phyloP scores from a whole-genome alignment of 1,140 invertebrate genomes.

The Apis florea region DNA sequence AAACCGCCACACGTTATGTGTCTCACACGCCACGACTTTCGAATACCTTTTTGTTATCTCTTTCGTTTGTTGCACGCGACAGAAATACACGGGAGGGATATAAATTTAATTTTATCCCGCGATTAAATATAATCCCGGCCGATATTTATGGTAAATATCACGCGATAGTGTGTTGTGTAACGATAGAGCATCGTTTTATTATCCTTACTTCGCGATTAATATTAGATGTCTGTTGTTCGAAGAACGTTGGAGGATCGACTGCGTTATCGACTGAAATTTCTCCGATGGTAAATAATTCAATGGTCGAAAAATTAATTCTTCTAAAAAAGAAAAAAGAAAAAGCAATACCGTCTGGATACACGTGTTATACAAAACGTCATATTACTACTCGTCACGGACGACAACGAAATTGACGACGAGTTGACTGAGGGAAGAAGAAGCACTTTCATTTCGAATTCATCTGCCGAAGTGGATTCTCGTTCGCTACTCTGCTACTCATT shows the following conservation, averaged over 20 bases:
- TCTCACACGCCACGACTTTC: not conserved
- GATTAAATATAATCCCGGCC: not conserved
- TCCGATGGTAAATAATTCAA: too few species aligned
- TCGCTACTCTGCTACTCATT: constrained; percentile 24
- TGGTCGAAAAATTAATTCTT: too few species aligned
- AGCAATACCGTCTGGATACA: too few species aligned
- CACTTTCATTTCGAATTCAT: constrained; percentile 47
- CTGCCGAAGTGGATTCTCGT: constrained; percentile 25
- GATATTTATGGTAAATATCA: not conserved
- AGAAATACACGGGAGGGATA: not conserved
- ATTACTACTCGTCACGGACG: not conserved
- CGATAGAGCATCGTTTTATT: not conserved
- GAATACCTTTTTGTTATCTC: not conserved
- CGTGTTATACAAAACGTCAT: too few species aligned
- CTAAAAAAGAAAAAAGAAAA: too few species aligned
- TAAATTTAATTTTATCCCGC: not conserved
- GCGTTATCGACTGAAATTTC: too few species aligned
- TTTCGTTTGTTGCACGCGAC: not conserved
- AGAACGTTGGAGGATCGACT: too few species aligned
- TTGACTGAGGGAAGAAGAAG: constrained; percentile 10
- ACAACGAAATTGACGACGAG: not conserved
- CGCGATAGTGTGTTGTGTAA: not conserved
- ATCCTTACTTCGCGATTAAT: not conserved
- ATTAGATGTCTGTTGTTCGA: not conserved
- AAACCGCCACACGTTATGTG: not conserved